Evolutionary conservation across 2,888 invertebrate species (phyloP).

Genomic region (Ormyrus thymus): DNA sequence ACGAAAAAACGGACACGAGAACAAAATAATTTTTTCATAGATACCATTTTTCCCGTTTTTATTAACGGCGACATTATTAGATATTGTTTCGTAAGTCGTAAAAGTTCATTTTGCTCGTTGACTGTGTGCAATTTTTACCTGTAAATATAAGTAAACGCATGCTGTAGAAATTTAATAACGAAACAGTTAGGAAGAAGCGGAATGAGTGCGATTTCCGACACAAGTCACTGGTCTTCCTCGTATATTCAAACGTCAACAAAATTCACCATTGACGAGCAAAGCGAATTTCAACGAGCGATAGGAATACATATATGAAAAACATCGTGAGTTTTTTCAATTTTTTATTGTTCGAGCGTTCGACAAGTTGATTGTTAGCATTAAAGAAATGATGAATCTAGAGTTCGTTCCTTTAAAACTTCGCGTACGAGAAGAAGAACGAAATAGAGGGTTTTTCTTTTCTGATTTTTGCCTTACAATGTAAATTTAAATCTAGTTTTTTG

Average conservation of each 20-base stretch:
- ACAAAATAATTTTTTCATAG: slow-evolving; percentile 5
- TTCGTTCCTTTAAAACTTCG: slow-evolving; percentile 30
- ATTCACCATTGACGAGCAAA: slow-evolving; percentile 38
- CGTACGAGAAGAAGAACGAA: slow-evolving; percentile 28
- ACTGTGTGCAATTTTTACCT: slow-evolving; percentile 35
- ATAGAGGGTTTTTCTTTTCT: slow-evolving; percentile 40
- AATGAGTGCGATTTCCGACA: slow-evolving; percentile 36
- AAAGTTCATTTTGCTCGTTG: slow-evolving; percentile 33
- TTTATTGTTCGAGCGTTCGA: slow-evolving; percentile 34
- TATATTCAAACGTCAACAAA: slow-evolving; percentile 32
- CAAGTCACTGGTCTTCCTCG: slow-evolving; percentile 51
- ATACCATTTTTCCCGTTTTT: slow-evolving; percentile 24
- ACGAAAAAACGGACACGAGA: slow-evolving; percentile 23
- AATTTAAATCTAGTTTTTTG: slow-evolving; percentile 45
- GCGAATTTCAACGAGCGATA: slow-evolving; percentile 17
- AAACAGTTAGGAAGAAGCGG: slow-evolving; percentile 38
- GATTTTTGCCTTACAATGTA: slow-evolving; percentile 43
- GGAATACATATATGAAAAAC: slow-evolving; percentile 10
- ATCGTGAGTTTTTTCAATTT: slow-evolving; percentile 35
- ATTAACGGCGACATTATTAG: slow-evolving; percentile 6
- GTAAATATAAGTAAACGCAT: slow-evolving; percentile 45
- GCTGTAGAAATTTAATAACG: slow-evolving; percentile 31
- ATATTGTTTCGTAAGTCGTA: slow-evolving; percentile 9
- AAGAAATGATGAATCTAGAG: slow-evolving; percentile 15
- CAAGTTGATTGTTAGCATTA: slow-evolving; percentile 28